A percentile compares a stretch with the other conserved stretches of the same genome.
phyloP scores from a whole-genome alignment of 2,888 invertebrate genomes.

The Troglohyphantes excavatus region DNA sequence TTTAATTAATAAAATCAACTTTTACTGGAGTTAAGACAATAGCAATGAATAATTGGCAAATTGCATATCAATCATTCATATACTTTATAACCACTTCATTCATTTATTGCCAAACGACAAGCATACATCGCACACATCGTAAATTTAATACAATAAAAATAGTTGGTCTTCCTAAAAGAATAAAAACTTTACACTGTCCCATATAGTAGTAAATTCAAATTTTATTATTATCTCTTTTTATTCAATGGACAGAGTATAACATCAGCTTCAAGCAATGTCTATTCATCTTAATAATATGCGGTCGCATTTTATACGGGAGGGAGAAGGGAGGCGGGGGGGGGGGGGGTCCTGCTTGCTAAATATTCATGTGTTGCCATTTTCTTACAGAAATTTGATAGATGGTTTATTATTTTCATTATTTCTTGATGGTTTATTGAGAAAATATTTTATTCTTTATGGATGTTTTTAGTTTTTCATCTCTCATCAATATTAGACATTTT shows the following conservation, averaged over 20 bases:
- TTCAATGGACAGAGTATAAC: slow-evolving; percentile 17
- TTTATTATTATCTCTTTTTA: slow-evolving; percentile 67
- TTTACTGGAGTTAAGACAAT: too few relatives aligned
- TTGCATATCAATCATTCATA: too few relatives aligned
- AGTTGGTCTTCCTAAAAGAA: too few relatives aligned
- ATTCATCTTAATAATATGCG: slow-evolving; percentile 59
- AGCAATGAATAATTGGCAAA: too few relatives aligned
- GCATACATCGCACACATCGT: too few relatives aligned
- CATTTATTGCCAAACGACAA: too few relatives aligned
- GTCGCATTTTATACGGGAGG: slow-evolving; percentile 54
- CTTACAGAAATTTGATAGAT: slow-evolving; percentile 56
- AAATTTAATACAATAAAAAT: too few relatives aligned
- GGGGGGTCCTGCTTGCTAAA: too few relatives aligned
- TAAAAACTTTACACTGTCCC: slow-evolving; percentile 55
- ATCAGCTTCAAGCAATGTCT: slow-evolving; percentile 8
- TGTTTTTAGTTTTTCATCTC: slow-evolving; percentile 58
- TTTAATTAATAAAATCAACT: too few relatives aligned
- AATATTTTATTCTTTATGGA: slow-evolving; percentile 33
- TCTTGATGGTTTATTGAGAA: slow-evolving; percentile 53
- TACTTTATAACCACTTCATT: too few relatives aligned
- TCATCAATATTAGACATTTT: slow-evolving; percentile 24
- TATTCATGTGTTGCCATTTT: slow-evolving; percentile 65
- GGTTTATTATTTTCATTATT: slow-evolving; percentile 73
- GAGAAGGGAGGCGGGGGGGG: too few relatives aligned
- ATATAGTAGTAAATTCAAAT: slow-evolving; percentile 59